Conservation (phyloP, 2,113 vertebrate genomes). For the Rhinichthys klamathensis region DNA sequence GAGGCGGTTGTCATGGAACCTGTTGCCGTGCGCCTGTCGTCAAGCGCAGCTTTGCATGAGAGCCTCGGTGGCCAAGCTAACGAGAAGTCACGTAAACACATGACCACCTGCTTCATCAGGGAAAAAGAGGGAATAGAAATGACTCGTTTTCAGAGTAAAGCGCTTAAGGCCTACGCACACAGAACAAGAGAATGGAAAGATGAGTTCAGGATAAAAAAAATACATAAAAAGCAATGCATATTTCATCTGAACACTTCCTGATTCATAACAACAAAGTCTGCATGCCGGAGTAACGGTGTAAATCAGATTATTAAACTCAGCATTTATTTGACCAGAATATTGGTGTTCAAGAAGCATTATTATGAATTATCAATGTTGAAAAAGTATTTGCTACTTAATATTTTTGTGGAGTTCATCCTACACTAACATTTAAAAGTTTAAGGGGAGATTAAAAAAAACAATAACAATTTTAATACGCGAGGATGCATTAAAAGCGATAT, state of each 20-base stretch:
- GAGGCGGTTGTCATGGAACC: conserved; percentile 50
- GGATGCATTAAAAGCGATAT: background rate
- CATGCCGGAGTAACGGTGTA: too few species aligned
- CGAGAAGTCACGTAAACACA: conserved; percentile 31
- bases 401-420: too few species aligned
- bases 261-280: background rate
- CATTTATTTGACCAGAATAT: background rate
- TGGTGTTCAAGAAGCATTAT: background rate
- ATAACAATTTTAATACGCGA: background rate
- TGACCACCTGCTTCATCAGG: conserved; percentile 23
- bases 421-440: background rate
- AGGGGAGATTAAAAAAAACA: too few species aligned
- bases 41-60: conserved; percentile 9
- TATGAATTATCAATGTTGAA: background rate
- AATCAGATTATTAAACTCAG: background rate
- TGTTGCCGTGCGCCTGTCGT: conserved; percentile 40
- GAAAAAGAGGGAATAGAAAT: background rate
- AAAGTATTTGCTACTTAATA: background rate
- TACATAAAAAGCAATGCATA: background rate
- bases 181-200: background rate
- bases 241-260: background rate
- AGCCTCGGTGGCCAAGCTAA: conserved; percentile 12
- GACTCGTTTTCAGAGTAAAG: background rate
- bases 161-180: background rate
- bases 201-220: background rate